phyloP scores from a whole-genome alignment of 2,888 invertebrate species.

The Pammene aurita region DNA sequence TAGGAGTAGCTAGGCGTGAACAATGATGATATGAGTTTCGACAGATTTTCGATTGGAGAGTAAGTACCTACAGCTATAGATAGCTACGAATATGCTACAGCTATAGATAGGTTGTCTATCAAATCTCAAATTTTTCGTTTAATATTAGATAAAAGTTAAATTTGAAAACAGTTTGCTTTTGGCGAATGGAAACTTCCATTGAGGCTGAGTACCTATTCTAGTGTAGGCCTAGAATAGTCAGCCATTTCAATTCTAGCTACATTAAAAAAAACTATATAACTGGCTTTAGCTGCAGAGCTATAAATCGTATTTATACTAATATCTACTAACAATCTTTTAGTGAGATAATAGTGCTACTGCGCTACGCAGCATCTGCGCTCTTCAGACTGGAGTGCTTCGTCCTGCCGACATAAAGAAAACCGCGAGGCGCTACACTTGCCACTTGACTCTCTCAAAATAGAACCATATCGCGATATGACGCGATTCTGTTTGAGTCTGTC shows the following conservation, averaged over 20 bases:
- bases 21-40: constrained; percentile 21
- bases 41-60: constrained; percentile 27
- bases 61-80: constrained; percentile 3
- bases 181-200: too few species aligned
- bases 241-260: too few species aligned
- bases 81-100: background rate
- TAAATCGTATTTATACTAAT: too few species aligned
- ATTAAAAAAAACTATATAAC: too few species aligned
- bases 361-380: constrained; percentile 14
- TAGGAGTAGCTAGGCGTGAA: constrained; percentile 26
- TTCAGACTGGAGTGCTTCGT: constrained; percentile 16
- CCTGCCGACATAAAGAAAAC: constrained; percentile 17
- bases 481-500: background rate
- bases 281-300: too few species aligned
- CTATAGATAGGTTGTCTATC: background rate
- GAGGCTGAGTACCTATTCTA: too few species aligned
- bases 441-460: constrained; percentile 27
- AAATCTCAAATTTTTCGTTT: background rate
- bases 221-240: too few species aligned
- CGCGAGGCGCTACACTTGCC: constrained; percentile 24
- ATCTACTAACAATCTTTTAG: constrained; percentile 4
- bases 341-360: constrained; percentile 13
- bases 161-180: too few species aligned
- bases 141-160: too few species aligned
- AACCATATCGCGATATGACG: constrained; percentile 10